Percentiles rank a stretch among this genome's conserved stretches.
Conservation (phyloP, 2,113 vertebrate species). For the Beaufortia kweichowensis region DNA sequence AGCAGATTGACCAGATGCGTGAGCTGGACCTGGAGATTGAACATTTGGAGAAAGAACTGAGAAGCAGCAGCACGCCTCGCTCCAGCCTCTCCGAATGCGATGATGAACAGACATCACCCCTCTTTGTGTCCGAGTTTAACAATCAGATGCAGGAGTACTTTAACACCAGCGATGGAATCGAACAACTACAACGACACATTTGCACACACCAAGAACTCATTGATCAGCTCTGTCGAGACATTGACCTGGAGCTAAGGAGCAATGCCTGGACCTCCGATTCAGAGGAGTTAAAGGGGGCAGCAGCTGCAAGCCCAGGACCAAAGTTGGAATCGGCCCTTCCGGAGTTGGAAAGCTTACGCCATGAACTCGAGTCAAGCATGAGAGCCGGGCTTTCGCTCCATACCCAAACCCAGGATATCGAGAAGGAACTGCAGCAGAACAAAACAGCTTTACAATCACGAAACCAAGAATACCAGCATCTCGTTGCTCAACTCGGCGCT, state of each 20-base stretch:
- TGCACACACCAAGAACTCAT: constrained; percentile 81
- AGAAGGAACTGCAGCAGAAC: constrained; percentile 81
- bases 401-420: constrained; percentile 78
- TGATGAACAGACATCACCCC: constrained; percentile 39
- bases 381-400: constrained; percentile 81
- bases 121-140: constrained; percentile 45
- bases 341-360: constrained; percentile 75
- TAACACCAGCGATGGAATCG: constrained; percentile 73
- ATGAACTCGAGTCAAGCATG: constrained; percentile 83
- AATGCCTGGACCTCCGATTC: constrained; percentile 13
- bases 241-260: constrained; percentile 80
- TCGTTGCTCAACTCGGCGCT: constrained; percentile 81
- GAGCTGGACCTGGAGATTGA: constrained; percentile 88
- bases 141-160: constrained; percentile 73
- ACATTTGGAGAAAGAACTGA: constrained; percentile 73
- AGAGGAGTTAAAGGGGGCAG: constrained; percentile 53
- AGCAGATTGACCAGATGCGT: constrained; percentile 86
- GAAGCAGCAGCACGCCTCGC: constrained; percentile 72
- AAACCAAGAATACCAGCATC: constrained; percentile 85
- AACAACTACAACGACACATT: constrained; percentile 81
- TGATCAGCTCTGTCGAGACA: constrained; percentile 81
- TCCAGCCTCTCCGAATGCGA: constrained; percentile 52
- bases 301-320: constrained; percentile 44
- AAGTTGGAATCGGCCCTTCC: constrained; percentile 49
- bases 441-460: constrained; percentile 79